Percentiles rank a stretch among this genome's conserved stretches.
phyloP scores from a whole-genome alignment of 2,888 invertebrate genomes.

The Aelia acuminata region DNA sequence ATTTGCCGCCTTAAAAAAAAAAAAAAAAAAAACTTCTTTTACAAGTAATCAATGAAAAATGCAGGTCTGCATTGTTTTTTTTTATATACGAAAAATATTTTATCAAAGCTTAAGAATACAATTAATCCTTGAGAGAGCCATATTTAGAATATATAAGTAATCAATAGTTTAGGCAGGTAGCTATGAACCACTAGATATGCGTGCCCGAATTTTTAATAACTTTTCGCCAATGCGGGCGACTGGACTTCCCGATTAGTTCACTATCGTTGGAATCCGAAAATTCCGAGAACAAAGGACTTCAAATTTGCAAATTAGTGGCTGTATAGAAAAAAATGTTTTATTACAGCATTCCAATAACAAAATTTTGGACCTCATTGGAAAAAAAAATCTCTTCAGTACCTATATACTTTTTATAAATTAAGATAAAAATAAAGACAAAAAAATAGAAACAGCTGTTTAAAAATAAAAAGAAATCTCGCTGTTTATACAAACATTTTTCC shows the following conservation, averaged over 20 bases:
- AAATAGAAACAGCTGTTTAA: no score
- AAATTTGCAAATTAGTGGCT: not conserved
- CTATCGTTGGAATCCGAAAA: not conserved
- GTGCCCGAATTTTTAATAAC: constrained; percentile 6
- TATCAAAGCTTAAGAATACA: not conserved
- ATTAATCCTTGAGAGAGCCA: not conserved
- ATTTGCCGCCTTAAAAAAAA: no score
- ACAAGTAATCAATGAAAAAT: not conserved
- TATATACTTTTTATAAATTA: no score
- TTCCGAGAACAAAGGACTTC: not conserved
- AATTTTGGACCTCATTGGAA: no score
- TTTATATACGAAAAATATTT: not conserved
- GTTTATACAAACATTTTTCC: no score
- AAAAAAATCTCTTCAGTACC: no score
- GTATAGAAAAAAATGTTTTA: no score
- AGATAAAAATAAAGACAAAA: no score
- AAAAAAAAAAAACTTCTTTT: not conserved
- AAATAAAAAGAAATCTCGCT: no score
- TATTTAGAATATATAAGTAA: not conserved
- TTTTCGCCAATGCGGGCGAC: not conserved
- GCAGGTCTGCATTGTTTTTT: not conserved
- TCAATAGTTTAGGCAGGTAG: not conserved
- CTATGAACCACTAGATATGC: not conserved
- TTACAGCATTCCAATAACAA: no score
- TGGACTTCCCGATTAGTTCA: not conserved